Evolutionary conservation across 2,113 vertebrate species (phyloP).

Genomic region (Clarias batrachus): DNA sequence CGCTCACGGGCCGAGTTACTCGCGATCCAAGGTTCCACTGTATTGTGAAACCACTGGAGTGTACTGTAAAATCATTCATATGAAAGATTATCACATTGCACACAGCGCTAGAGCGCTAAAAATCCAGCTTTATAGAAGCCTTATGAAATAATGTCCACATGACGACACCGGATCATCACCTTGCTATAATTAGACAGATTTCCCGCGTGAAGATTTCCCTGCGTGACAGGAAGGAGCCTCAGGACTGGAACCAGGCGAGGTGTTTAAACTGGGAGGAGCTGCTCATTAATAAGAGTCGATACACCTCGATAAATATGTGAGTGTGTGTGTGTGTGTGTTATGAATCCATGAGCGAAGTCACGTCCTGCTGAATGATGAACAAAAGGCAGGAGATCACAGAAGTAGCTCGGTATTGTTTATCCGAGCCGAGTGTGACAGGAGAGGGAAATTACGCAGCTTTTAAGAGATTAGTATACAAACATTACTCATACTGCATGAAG

Average conservation of each 20-base stretch:
- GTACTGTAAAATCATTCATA: neutral
- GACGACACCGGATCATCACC: neutral
- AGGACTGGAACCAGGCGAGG: neutral
- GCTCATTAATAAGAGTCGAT: neutral
- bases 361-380: neutral
- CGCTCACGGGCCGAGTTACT: too few relatives aligned
- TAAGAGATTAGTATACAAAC: slow-evolving; percentile 29
- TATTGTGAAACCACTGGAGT: neutral
- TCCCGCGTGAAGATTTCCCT: neutral
- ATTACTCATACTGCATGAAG: slow-evolving; percentile 23
- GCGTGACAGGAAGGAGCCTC: neutral
- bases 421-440: neutral
- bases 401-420: neutral
- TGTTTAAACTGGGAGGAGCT: slow-evolving; percentile 23
- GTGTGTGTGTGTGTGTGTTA: neutral
- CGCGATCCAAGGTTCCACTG: too few relatives aligned
- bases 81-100: too few relatives aligned
- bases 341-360: neutral
- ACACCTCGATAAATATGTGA: neutral
- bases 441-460: slow-evolving; percentile 18
- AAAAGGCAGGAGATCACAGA: slow-evolving; percentile 21
- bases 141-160: neutral
- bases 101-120: neutral
- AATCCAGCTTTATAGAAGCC: neutral
- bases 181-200: neutral